Conservation (phyloP, 2,113 vertebrate species). For the Actenoides hombroni region DNA sequence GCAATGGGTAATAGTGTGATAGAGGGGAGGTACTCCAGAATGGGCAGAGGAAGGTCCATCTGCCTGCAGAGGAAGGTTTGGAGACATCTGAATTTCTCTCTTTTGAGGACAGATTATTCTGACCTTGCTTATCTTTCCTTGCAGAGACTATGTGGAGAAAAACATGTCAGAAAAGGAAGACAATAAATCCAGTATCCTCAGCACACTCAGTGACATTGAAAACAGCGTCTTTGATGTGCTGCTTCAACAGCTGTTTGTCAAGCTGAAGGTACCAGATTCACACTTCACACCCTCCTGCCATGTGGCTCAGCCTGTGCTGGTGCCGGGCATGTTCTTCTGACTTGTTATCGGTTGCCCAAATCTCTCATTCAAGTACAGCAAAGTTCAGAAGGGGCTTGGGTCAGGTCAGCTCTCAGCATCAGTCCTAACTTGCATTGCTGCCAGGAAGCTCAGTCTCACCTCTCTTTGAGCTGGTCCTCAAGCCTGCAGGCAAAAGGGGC, state of each 20-base stretch:
- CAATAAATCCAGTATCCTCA: slow-evolving; percentile 32
- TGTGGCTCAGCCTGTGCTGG: background rate
- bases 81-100: background rate
- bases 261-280: slow-evolving; percentile 76
- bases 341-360: accelerated
- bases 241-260: slow-evolving; percentile 69
- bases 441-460: background rate
- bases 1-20: accelerated
- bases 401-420: background rate
- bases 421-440: background rate
- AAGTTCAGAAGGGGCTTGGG: background rate
- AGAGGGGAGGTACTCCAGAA: background rate
- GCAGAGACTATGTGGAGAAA: slow-evolving; percentile 70
- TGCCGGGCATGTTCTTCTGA: background rate
- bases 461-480: background rate
- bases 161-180: background rate
- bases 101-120: background rate
- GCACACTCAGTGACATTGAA: slow-evolving; percentile 70
- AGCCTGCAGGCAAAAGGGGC: background rate
- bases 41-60: background rate
- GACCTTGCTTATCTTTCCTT: background rate
- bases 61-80: background rate
- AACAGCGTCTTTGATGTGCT: slow-evolving; percentile 68
- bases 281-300: background rate
- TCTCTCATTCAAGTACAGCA: background rate